Evolutionary conservation across 92 coral and sea anemone species (phyloP).

Genomic region (Virgularia gustaviana): DNA sequence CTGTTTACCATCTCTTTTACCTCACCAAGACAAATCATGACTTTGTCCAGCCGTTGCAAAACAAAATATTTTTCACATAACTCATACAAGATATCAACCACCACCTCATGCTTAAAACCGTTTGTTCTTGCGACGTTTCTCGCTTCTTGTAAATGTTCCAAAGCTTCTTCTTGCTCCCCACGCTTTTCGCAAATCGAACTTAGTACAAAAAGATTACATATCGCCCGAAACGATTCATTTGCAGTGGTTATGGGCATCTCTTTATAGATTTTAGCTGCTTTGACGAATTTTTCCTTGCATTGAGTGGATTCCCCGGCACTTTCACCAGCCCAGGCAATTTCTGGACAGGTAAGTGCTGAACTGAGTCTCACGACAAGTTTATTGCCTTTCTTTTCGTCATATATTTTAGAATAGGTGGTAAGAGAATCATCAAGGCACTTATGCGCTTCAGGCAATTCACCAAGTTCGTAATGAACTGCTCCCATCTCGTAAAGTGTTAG

Average conservation of each 20-base stretch:
- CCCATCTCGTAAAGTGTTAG: slow-evolving; percentile 6
- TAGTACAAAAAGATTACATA: slow-evolving; percentile 4
- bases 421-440: not conserved
- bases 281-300: slow-evolving; percentile 14
- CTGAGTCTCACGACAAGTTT: not conserved
- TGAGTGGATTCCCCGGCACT: not conserved
- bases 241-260: not conserved
- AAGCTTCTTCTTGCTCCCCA: not conserved
- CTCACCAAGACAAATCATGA: not conserved
- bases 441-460: not conserved
- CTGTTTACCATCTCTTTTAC: not conserved
- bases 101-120: not conserved
- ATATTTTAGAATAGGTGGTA: not conserved
- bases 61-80: not conserved
- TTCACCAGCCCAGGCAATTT: slow-evolving; percentile 12
- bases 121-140: not conserved
- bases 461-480: slow-evolving; percentile 4
- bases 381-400: not conserved
- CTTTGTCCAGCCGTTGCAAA: not conserved
- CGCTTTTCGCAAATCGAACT: slow-evolving; percentile 16
- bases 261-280: slow-evolving; percentile 15
- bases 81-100: not conserved
- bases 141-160: slow-evolving; percentile 23
- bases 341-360: slow-evolving; percentile 3
- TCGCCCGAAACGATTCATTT: not conserved